Evolutionary conservation across 2,113 vertebrate genomes (phyloP).

Genomic region (Microtus oregoni): DNA sequence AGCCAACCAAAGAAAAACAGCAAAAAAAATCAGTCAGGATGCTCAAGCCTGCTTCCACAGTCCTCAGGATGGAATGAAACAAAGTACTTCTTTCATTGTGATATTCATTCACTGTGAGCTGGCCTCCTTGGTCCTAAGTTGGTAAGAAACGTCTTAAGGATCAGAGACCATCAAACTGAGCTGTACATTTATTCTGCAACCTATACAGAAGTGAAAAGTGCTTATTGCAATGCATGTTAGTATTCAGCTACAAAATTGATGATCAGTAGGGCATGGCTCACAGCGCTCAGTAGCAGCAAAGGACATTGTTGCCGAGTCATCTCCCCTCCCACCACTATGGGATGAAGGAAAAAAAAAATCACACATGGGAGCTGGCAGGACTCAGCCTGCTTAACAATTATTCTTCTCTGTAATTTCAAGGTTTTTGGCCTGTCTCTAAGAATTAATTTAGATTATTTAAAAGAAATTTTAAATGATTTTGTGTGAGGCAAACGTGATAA

Average conservation of each 20-base stretch:
- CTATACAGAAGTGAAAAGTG: neutral
- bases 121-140: neutral
- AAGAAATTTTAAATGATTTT: neutral
- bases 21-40: neutral
- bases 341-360: neutral
- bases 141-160: neutral
- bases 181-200: neutral
- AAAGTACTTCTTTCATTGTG: neutral
- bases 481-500: neutral
- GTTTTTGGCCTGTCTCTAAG: slow-evolving; percentile 2
- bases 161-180: neutral
- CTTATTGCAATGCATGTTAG: neutral
- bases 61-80: neutral
- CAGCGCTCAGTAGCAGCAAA: neutral
- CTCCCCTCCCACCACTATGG: neutral
- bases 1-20: neutral
- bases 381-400: slow-evolving; percentile 42
- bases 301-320: neutral
- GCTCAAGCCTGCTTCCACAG: neutral
- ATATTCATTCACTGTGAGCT: neutral
- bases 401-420: slow-evolving; percentile 49
- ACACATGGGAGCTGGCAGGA: slow-evolving; percentile 12
- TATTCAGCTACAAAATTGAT: neutral
- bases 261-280: neutral
- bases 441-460: slow-evolving; percentile 36